phyloP scores from a whole-genome alignment of 2,797 vertebrate species.

The Tapirus indicus region DNA sequence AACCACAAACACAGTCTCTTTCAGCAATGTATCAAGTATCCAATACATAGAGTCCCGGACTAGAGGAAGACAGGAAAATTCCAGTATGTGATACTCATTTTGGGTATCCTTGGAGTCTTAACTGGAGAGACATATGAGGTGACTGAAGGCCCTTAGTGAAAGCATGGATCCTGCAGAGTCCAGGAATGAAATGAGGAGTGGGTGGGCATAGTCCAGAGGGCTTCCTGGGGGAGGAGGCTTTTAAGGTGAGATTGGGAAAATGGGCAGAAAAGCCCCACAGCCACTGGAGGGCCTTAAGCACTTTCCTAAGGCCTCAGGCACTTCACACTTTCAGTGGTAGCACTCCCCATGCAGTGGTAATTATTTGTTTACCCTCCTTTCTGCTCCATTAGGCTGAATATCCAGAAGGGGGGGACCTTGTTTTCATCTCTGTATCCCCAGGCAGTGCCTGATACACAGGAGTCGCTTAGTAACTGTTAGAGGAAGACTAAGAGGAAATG shows the following conservation, averaged over 20 bases:
- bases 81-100: not conserved
- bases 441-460: not conserved
- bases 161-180: not conserved
- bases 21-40: not conserved
- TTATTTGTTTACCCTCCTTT: not conserved
- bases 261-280: not conserved
- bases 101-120: not conserved
- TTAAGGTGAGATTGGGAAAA: not conserved
- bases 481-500: not conserved
- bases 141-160: not conserved
- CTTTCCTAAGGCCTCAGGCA: not conserved
- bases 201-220: not conserved
- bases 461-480: slow-evolving; percentile 1
- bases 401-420: not conserved
- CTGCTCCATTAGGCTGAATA: not conserved
- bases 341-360: not conserved
- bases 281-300: not conserved
- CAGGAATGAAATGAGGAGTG: not conserved
- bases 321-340: not conserved
- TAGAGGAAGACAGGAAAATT: not conserved
- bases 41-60: not conserved
- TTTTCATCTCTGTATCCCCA: not conserved
- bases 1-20: not conserved
- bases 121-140: not conserved
- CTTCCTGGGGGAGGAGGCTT: not conserved